Percentiles rank a stretch among this genome's conserved stretches.
Conservation (phyloP, 2,797 vertebrate genomes). For the Megalops cyprinoides region DNA sequence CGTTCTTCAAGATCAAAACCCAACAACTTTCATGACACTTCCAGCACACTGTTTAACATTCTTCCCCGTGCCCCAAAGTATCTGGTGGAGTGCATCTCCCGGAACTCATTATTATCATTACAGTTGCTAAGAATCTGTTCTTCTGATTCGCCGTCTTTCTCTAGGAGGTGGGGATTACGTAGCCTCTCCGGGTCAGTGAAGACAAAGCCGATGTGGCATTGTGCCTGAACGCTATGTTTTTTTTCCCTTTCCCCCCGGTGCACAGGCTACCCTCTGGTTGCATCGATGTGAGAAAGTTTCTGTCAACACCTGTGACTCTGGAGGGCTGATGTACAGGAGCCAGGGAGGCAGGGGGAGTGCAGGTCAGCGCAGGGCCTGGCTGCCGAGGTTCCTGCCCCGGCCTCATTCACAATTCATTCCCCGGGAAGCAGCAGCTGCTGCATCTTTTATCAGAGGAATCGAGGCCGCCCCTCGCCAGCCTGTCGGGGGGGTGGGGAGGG, state of each 20-base stretch:
- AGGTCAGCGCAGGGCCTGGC: slow-evolving; percentile 53
- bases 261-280: slow-evolving; percentile 58
- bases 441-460: slow-evolving; percentile 72
- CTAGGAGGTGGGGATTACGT: slow-evolving; percentile 45
- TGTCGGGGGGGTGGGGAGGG: background rate
- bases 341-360: slow-evolving; percentile 54
- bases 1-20: slow-evolving; percentile 55
- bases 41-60: slow-evolving; percentile 38
- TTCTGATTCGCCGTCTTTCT: slow-evolving; percentile 22
- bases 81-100: background rate
- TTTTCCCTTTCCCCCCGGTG: slow-evolving; percentile 39
- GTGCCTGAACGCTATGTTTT: slow-evolving; percentile 48
- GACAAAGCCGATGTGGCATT: slow-evolving; percentile 52
- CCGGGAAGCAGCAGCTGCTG: slow-evolving; percentile 72
- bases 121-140: background rate
- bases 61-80: background rate
- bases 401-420: slow-evolving; percentile 72
- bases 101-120: slow-evolving; percentile 35
- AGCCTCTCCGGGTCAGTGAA: background rate
- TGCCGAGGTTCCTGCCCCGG: slow-evolving; percentile 36
- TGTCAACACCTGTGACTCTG: slow-evolving; percentile 67
- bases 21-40: slow-evolving; percentile 47
- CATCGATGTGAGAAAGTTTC: slow-evolving; percentile 59
- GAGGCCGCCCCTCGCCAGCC: slow-evolving; percentile 41
- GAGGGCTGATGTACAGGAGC: slow-evolving; percentile 45